phyloP scores from a whole-genome alignment of 2,797 vertebrate species.

The Vespertilio murinus region DNA sequence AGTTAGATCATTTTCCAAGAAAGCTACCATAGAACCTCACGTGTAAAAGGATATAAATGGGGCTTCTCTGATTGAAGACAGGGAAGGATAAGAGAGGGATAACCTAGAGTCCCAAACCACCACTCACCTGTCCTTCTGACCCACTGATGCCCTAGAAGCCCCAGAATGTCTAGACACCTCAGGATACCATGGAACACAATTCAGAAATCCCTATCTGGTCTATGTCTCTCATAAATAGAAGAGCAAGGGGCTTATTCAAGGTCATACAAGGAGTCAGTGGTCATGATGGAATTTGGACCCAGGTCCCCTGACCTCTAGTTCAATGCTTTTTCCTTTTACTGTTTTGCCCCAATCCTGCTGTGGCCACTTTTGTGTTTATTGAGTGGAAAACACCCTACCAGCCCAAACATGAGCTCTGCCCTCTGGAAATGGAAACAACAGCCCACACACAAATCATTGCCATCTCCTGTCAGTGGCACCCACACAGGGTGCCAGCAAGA shows the following conservation, averaged over 20 bases:
- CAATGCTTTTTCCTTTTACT: slow-evolving; percentile 73
- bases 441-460: slow-evolving; percentile 71
- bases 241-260: background rate
- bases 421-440: slow-evolving; percentile 79
- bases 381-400: slow-evolving; percentile 62
- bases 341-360: slow-evolving; percentile 1
- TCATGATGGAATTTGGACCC: slow-evolving; percentile 46
- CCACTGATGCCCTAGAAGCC: background rate
- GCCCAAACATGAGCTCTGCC: slow-evolving; percentile 79
- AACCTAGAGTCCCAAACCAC: background rate
- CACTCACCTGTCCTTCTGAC: background rate
- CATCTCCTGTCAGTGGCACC: background rate
- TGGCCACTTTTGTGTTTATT: slow-evolving; percentile 64
- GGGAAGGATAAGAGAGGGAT: background rate
- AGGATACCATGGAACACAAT: background rate
- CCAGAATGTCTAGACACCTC: background rate
- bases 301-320: slow-evolving; percentile 64
- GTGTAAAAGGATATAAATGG: background rate
- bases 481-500: background rate
- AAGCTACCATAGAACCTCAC: background rate
- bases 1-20: background rate
- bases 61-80: background rate
- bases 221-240: background rate
- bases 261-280: background rate
- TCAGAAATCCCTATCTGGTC: background rate